Base-by-base conservation (phyloP, 2,113 vertebrate genomes). In the Peromyscus maniculatus region DNA sequence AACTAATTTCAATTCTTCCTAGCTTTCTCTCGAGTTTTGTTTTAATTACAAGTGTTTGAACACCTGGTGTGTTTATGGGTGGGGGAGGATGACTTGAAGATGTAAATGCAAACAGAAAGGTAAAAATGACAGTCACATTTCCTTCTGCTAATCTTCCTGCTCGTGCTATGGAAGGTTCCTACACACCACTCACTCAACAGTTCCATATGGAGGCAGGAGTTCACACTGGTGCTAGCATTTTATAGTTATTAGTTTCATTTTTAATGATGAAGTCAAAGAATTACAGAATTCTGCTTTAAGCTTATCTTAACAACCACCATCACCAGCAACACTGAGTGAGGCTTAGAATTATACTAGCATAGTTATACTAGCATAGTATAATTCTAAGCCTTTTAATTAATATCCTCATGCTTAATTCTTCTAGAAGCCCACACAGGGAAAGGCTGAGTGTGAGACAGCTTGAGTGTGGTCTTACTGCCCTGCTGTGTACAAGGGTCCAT, bases 41-140 rank as follows among this genome's bases (percentile, higher is more conserved):
- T 87, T 93, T 93, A 96, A 95, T 91, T 96, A 94, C 69, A 39
- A 33, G 80, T 22, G 39, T n/a, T 97, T 90, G 96, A 87, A 94
- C 75, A 96, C 67, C 79, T 94, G 64, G 62, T 89, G 93, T 71
- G 36, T 74, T 19, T 8, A 36, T 19, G 67, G 31, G 67, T 96
- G 9, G 1, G 87, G 86, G 89, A 66, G 92, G 52, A 0, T 57
- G 64, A 36, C 71, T 83, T 91, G 26, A 72, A 95, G 46, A 55
- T 9, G 13, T 89, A 87, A 36, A 59, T 89, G 72, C 49, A 64
- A 74, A 91, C 66, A 13, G n/a, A 69, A 92, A 28, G 13, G 5
- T 28, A 67, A 49, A 93, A 96, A 71, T 84, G 62, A 26, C 46
- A 88, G n/a, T 49, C 17, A 28, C 16, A 15, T 1, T 21, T 64